These are phyloP conservation scores for Eupithecia exiguata DNA, from an alignment of 2,888 invertebrate species.

Conservation along the genomic window DNA sequence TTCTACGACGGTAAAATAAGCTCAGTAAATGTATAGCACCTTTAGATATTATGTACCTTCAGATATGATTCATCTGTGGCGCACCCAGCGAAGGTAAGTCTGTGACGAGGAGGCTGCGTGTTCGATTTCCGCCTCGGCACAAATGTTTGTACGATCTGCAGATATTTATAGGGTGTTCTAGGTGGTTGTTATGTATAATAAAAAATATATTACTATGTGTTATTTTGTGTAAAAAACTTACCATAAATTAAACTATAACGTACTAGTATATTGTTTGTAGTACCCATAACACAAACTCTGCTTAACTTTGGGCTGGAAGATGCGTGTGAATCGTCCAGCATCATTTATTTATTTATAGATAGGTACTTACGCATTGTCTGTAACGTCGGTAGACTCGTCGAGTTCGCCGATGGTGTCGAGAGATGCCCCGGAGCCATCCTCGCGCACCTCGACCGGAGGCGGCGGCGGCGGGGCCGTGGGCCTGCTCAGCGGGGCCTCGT, in stretches of 20 bases:
- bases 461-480: constrained; percentile 75
- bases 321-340: background rate
- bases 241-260: too few species aligned
- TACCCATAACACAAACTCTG: background rate
- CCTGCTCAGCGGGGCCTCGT: constrained; percentile 60
- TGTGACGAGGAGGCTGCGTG: background rate
- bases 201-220: too few species aligned
- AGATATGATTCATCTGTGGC: background rate
- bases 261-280: background rate
- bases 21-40: background rate
- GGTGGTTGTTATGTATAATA: background rate
- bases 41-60: background rate
- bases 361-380: constrained; percentile 73
- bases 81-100: background rate
- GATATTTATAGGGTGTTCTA: background rate
- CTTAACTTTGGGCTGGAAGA: background rate
- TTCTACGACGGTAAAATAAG: background rate
- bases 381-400: constrained; percentile 83
- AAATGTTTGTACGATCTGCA: background rate
- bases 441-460: constrained; percentile 72
- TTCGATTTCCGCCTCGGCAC: background rate
- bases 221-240: too few species aligned
- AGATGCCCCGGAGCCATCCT: constrained; percentile 85
- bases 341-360: too few species aligned
- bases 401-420: constrained; percentile 89